These are phyloP conservation scores for Strix occidentalis DNA, from an alignment of 2,797 vertebrate species.

Conservation along the genomic window DNA sequence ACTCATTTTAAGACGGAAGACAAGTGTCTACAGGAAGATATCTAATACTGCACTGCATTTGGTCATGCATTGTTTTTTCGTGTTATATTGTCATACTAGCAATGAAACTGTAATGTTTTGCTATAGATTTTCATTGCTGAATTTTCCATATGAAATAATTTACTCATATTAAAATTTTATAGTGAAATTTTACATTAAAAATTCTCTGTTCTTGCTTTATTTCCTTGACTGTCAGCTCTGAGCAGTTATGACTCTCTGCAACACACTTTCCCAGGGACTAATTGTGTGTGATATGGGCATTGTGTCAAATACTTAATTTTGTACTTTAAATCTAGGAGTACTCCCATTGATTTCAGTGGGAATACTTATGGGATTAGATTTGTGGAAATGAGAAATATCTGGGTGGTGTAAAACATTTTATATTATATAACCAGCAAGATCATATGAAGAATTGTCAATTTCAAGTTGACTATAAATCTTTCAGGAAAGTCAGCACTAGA, in stretches of 20 bases:
- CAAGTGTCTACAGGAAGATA: neutral
- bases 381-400: neutral
- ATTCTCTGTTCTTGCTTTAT: neutral
- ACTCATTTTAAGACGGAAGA: neutral
- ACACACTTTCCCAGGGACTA: rapidly evolving
- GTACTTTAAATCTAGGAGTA: neutral
- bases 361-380: neutral
- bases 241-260: neutral
- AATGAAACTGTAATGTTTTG: neutral
- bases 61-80: neutral
- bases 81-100: neutral
- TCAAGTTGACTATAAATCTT: neutral
- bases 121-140: neutral
- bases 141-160: neutral
- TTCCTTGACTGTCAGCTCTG: neutral
- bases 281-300: neutral
- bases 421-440: neutral
- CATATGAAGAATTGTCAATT: neutral
- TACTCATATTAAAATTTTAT: neutral
- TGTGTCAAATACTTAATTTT: neutral
- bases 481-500: neutral
- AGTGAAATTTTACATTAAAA: neutral
- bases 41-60: neutral
- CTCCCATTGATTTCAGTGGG: neutral
- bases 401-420: neutral